A percentile compares a stretch with the other conserved stretches of the same genome.
These are phyloP conservation scores for Eidolon dupreanum DNA, from an alignment of 2,797 vertebrate genomes.

Conservation along the genomic window DNA sequence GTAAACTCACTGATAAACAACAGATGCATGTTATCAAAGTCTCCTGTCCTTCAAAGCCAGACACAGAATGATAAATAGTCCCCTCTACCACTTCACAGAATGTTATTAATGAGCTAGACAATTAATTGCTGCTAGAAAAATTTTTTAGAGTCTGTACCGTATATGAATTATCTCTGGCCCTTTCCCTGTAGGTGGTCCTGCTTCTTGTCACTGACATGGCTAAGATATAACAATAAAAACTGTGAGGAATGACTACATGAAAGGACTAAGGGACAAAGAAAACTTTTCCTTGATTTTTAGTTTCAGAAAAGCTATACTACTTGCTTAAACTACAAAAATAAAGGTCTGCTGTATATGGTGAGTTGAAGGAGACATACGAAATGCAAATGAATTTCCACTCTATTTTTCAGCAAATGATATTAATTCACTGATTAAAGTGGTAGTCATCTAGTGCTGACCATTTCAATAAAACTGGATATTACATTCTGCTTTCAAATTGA, in stretches of 20 bases:
- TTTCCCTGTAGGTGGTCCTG: not conserved
- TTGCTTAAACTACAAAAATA: constrained; percentile 25
- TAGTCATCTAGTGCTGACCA: not conserved
- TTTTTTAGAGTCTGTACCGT: not conserved
- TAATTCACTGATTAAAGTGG: not conserved
- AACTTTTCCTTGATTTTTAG: not conserved
- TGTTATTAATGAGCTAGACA: not conserved
- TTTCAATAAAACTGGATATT: constrained; percentile 47
- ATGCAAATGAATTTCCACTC: not conserved
- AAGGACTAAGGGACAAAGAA: not conserved
- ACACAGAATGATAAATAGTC: not conserved
- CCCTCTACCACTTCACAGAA: not conserved
- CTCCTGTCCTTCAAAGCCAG: not conserved
- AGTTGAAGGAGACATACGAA: constrained; percentile 28
- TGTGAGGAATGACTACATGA: not conserved
- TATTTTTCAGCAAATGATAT: constrained; percentile 12
- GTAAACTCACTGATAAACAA: not conserved
- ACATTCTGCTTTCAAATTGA: constrained; percentile 37
- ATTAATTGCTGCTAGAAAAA: not conserved
- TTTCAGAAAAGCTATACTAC: not conserved
- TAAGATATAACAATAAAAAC: not conserved
- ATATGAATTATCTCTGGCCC: not conserved
- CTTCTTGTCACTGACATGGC: not conserved
- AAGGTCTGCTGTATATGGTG: not conserved
- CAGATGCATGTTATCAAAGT: not conserved